Evolutionary conservation across 2,113 vertebrate species (phyloP).

Genomic region (Epinephelus fuscoguttatus): DNA sequence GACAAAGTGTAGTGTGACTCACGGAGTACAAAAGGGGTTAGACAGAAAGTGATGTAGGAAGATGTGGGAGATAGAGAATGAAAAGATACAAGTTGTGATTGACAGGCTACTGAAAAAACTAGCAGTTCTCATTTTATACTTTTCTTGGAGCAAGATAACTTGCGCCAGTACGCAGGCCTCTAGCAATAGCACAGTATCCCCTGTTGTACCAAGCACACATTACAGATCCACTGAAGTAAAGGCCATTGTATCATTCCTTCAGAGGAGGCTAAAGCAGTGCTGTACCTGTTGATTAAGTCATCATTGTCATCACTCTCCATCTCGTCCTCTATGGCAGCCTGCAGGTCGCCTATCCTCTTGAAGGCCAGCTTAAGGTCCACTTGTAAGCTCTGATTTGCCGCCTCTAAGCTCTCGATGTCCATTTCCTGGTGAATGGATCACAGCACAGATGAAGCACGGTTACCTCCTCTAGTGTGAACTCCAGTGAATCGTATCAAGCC

Average conservation of each 20-base stretch:
- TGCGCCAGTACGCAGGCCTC: conserved; percentile 8
- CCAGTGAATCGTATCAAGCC: conserved; percentile 9
- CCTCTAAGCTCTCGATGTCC: conserved; percentile 97
- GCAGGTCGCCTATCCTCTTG: conserved; percentile 97
- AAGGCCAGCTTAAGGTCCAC: conserved; percentile 98
- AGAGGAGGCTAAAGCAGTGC: conserved; percentile 37
- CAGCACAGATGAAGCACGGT: conserved; percentile 29
- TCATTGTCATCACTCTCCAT: conserved; percentile 99
- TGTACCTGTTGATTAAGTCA: conserved; percentile 95
- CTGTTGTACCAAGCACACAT: conserved; percentile 9
- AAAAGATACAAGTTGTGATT: conserved; percentile 55
- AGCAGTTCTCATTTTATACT: conserved; percentile 30
- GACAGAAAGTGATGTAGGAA: conserved; percentile 50
- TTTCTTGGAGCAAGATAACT: conserved; percentile 25
- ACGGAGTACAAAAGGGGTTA: conserved; percentile 37
- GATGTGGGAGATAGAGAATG: conserved; percentile 41
- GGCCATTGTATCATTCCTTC: background rate
- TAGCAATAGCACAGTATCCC: conserved; percentile 9
- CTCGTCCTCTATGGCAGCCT: conserved; percentile 98
- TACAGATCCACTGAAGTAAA: conserved; percentile 24
- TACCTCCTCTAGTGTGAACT: conserved; percentile 27
- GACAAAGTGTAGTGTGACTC: conserved; percentile 37
- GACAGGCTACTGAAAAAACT: conserved; percentile 58
- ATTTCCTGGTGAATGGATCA: conserved; percentile 88
- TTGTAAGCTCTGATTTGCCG: conserved; percentile 97